phyloP scores from a whole-genome alignment of 2,797 vertebrate genomes.

The Enteromius afrohamiltoni region DNA sequence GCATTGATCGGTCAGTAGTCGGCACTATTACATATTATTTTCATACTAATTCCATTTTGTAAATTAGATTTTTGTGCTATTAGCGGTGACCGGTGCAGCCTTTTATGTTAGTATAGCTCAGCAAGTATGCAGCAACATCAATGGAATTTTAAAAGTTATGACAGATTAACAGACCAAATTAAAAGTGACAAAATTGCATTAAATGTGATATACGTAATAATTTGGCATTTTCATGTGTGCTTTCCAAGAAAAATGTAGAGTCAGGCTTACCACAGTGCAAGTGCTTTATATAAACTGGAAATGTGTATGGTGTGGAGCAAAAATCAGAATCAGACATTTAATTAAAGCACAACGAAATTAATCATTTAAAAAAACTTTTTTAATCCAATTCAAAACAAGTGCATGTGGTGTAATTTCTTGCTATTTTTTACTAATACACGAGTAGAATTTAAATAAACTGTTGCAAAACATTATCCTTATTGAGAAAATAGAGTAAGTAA shows the following conservation, averaged over 20 bases:
- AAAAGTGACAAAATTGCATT: background rate
- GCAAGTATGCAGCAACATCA: background rate
- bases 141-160: background rate
- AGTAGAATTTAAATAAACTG: background rate
- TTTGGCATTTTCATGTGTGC: background rate
- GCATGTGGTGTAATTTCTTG: background rate
- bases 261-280: background rate
- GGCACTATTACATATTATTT: background rate
- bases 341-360: background rate
- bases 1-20: background rate
- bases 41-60: background rate
- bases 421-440: background rate
- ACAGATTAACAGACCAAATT: background rate
- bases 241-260: background rate
- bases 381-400: background rate
- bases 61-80: background rate
- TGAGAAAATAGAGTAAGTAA: background rate
- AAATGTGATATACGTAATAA: background rate
- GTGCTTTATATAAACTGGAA: background rate
- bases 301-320: background rate
- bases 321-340: background rate
- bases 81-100: background rate
- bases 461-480: background rate
- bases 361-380: background rate
- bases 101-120: background rate